Percentiles rank a stretch among this genome's conserved stretches.
These are phyloP conservation scores for Grus americana DNA, from an alignment of 2,113 vertebrate genomes.

Conservation along the genomic window DNA sequence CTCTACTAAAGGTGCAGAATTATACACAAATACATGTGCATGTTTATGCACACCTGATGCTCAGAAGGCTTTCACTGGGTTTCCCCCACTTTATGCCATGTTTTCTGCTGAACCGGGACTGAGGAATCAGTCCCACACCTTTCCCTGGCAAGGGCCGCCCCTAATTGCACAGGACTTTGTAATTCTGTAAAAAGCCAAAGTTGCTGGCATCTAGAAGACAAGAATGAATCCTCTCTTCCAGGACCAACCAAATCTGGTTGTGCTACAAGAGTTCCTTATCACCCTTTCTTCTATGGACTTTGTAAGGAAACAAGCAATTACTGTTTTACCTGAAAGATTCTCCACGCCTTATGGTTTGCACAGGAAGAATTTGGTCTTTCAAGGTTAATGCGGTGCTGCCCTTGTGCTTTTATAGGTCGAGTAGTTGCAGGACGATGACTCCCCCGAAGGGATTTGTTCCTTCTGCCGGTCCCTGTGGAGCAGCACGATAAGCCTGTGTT, in stretches of 20 bases:
- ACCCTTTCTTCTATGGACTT: rapidly evolving
- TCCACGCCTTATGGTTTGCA: neutral
- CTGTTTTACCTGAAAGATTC: neutral
- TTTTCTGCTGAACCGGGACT: neutral
- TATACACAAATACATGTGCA: no score
- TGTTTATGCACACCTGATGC: no score
- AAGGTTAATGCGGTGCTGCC: neutral
- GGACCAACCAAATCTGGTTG: rapidly evolving
- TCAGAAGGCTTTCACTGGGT: rapidly evolving
- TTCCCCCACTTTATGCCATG: neutral
- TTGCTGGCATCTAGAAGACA: neutral
- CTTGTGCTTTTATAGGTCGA: neutral
- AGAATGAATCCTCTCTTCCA: neutral
- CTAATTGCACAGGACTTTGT: neutral
- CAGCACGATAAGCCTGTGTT: neutral
- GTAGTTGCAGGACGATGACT: neutral
- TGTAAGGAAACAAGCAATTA: neutral
- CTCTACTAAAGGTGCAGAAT: neutral
- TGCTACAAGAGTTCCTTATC: neutral
- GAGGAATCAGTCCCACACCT: neutral
- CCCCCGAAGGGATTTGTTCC: neutral
- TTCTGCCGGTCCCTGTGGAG: rapidly evolving
- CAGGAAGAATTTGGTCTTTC: neutral
- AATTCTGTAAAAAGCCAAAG: neutral
- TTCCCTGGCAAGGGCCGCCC: rapidly evolving